A percentile compares a stretch with the other conserved stretches of the same genome.
phyloP scores from a whole-genome alignment of 2,888 invertebrate species.

The Rhopalosiphum nymphaeae region DNA sequence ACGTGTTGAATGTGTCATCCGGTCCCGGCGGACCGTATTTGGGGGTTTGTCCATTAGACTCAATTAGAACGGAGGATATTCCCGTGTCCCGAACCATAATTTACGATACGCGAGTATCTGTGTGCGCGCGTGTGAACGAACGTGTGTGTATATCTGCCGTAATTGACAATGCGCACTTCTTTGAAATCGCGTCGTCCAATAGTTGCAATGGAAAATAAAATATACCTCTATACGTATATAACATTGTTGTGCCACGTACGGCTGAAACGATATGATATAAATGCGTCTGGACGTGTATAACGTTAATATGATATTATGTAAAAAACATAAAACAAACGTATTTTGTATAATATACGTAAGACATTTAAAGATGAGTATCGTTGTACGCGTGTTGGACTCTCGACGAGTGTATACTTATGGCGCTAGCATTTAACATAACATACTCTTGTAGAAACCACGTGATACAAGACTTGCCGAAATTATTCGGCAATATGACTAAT shows the following conservation, averaged over 20 bases:
- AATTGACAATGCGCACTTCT: slow-evolving; percentile 57
- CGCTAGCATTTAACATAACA: neutral
- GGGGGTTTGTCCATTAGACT: slow-evolving; percentile 61
- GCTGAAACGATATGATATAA: neutral
- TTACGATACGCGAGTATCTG: slow-evolving; percentile 27
- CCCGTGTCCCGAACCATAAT: slow-evolving; percentile 57
- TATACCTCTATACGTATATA: neutral
- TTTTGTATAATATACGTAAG: neutral
- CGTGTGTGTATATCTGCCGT: neutral
- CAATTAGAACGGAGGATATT: slow-evolving; percentile 61
- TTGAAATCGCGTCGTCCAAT: slow-evolving; percentile 16
- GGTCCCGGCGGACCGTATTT: slow-evolving; percentile 49
- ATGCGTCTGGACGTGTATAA: neutral
- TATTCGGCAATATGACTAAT: neutral
- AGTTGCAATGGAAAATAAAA: neutral
- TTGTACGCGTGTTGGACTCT: neutral
- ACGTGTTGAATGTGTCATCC: slow-evolving; percentile 64
- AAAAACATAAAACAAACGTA: neutral
- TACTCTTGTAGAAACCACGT: neutral
- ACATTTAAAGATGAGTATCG: too few species aligned
- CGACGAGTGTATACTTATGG: neutral
- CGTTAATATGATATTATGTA: neutral
- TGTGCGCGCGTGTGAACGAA: neutral
- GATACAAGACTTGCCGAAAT: neutral
- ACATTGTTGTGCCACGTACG: neutral